phyloP scores from a whole-genome alignment of 2,797 vertebrate genomes.

The Oryzias sinensis region DNA sequence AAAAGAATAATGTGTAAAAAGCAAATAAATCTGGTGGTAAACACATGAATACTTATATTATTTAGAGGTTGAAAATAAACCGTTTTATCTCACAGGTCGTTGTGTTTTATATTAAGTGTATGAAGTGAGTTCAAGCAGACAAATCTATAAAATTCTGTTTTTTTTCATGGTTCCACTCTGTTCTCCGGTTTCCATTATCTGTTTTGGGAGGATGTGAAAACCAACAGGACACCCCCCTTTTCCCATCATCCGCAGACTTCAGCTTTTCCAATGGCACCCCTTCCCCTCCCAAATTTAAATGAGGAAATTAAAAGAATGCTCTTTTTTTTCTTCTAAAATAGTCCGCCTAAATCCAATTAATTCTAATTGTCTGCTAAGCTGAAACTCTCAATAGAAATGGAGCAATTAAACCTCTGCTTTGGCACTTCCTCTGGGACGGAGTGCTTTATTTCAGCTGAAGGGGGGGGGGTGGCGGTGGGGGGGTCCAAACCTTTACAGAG shows the following conservation, averaged over 20 bases:
- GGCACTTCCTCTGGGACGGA: constrained; percentile 71
- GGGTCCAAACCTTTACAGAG: constrained; percentile 61
- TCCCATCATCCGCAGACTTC: constrained; percentile 13
- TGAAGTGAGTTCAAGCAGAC: too few species aligned
- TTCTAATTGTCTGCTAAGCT: constrained; percentile 75
- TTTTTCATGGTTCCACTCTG: too few species aligned
- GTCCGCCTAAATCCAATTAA: constrained; percentile 76
- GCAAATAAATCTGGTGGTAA: too few species aligned
- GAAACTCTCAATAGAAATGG: constrained; percentile 80
- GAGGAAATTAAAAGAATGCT: constrained; percentile 60
- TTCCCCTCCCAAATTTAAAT: constrained; percentile 51
- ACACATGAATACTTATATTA: too few species aligned
- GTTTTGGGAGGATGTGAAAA: too few species aligned
- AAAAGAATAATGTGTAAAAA: too few species aligned
- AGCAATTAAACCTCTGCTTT: constrained; percentile 77
- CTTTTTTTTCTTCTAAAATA: constrained; percentile 71
- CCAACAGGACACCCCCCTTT: constrained; percentile 7
- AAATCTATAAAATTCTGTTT: too few species aligned
- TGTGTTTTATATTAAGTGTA: too few species aligned
- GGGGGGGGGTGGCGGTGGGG: constrained; percentile 40
- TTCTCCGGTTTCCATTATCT: too few species aligned
- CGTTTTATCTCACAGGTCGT: too few species aligned
- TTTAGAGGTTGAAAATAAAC: too few species aligned
- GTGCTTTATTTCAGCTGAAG: constrained; percentile 62
- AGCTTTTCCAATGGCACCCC: constrained; percentile 41